A percentile compares a stretch with the other conserved stretches of the same genome.
Evolutionary conservation across 2,888 invertebrate genomes (phyloP).

Genomic region (Protophormia terraenovae): DNA sequence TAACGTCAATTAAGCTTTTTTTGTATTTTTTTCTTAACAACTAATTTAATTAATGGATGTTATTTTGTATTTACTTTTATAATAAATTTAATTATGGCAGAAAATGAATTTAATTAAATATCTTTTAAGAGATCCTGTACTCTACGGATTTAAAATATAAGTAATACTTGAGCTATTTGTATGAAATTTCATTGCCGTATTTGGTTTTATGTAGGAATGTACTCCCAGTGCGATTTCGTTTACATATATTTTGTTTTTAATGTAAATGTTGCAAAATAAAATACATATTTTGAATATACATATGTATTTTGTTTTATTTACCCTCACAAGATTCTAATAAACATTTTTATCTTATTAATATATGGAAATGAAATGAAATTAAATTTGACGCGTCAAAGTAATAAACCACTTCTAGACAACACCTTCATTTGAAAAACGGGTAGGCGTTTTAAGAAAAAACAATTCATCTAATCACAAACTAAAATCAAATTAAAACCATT

Average conservation of each 20-base stretch:
- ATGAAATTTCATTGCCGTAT: too few species aligned
- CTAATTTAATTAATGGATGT: not conserved
- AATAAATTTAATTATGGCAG: not conserved
- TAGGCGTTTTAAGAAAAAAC: not conserved
- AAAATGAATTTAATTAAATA: not conserved
- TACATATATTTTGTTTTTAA: too few species aligned
- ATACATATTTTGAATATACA: too few species aligned
- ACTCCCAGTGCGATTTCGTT: too few species aligned
- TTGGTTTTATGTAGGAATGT: too few species aligned
- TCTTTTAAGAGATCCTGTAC: not conserved
- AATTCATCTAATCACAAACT: slow-evolving; percentile 11
- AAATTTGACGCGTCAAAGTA: slow-evolving; percentile 33
- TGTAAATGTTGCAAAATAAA: too few species aligned
- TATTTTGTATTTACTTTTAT: not conserved
- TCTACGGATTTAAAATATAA: too few species aligned
- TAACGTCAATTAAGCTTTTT: slow-evolving; percentile 2
- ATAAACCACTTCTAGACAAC: slow-evolving; percentile 50
- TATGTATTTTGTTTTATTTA: too few species aligned
- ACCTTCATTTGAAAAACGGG: slow-evolving; percentile 22
- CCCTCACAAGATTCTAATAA: too few species aligned
- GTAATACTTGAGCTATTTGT: too few species aligned
- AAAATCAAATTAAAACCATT: slow-evolving; percentile 36
- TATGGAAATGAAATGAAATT: slow-evolving; percentile 22
- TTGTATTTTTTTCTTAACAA: not conserved
- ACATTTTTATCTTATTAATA: not conserved